These are phyloP conservation scores for Dione vanillae DNA, from an alignment of 2,888 invertebrate genomes.

Conservation along the genomic window DNA sequence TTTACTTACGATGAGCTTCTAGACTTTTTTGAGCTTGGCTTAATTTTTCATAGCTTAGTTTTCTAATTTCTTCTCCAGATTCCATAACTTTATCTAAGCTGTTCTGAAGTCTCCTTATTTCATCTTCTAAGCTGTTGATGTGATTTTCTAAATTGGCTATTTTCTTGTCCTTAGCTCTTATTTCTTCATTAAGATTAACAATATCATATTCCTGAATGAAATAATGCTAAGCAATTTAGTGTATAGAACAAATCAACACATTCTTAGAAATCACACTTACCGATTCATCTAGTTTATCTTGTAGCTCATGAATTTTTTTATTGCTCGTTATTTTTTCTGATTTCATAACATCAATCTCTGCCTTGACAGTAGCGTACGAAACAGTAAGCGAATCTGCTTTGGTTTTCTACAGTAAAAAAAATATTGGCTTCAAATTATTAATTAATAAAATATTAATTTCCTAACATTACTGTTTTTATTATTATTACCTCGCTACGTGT, in stretches of 20 bases:
- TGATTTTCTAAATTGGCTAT: constrained; percentile 73
- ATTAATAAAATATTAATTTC: not conserved
- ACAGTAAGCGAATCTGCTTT: constrained; percentile 47
- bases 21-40: constrained; percentile 62
- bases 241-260: not conserved
- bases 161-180: constrained; percentile 64
- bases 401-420: constrained; percentile 29
- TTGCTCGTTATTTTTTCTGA: constrained; percentile 62
- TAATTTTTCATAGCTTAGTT: constrained; percentile 60
- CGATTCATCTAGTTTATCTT: constrained; percentile 65
- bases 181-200: constrained; percentile 59
- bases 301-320: constrained; percentile 61
- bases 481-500: constrained; percentile 63
- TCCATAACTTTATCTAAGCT: constrained; percentile 60
- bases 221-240: not conserved
- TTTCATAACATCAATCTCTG: constrained; percentile 66
- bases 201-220: constrained; percentile 65
- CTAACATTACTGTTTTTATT: not conserved
- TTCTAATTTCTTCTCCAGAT: constrained; percentile 65
- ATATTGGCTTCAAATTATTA: not conserved
- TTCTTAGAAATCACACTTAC: constrained; percentile 50
- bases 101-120: constrained; percentile 64
- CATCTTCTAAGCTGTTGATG: constrained; percentile 70
- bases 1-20: constrained; percentile 72
- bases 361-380: constrained; percentile 54